These are phyloP conservation scores for Aphidius gifuensis DNA, from an alignment of 1,140 invertebrate genomes.

Conservation along the genomic window DNA sequence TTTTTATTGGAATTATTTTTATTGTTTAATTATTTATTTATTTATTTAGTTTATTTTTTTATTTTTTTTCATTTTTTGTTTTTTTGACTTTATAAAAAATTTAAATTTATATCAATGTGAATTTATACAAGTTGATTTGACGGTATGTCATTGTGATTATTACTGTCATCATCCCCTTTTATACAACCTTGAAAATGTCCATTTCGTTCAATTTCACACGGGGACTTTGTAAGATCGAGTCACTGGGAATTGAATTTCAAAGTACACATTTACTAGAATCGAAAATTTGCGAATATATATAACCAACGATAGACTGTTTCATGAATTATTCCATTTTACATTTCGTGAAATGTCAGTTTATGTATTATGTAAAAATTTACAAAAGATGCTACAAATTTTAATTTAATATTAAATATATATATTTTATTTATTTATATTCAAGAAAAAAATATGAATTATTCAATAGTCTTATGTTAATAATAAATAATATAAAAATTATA, in stretches of 20 bases:
- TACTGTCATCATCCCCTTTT: too few relatives aligned
- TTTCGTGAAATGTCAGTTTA: slow-evolving; percentile 2
- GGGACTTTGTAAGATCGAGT: slow-evolving; percentile 2
- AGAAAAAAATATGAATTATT: too few relatives aligned
- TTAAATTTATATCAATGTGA: background rate
- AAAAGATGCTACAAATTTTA: too few relatives aligned
- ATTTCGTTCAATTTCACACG: slow-evolving; percentile 36
- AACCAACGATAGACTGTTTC: slow-evolving; percentile 16
- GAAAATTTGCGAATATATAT: slow-evolving; percentile 13
- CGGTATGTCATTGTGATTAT: too few relatives aligned
- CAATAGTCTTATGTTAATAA: too few relatives aligned
- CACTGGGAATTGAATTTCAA: slow-evolving; percentile 24
- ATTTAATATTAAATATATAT: too few relatives aligned
- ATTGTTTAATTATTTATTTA: background rate
- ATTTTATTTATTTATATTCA: too few relatives aligned
- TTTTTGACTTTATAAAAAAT: background rate
- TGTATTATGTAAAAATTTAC: too few relatives aligned
- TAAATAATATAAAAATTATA: too few relatives aligned
- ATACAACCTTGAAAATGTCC: slow-evolving; percentile 16
- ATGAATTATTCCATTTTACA: slow-evolving; percentile 25
- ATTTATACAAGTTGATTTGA: too few relatives aligned
- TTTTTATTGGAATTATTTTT: background rate
- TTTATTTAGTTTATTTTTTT: background rate
- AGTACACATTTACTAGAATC: slow-evolving; percentile 11
- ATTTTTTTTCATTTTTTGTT: background rate